Evolutionary conservation across 2,888 invertebrate species (phyloP).

Genomic region (Agrochola litura): DNA sequence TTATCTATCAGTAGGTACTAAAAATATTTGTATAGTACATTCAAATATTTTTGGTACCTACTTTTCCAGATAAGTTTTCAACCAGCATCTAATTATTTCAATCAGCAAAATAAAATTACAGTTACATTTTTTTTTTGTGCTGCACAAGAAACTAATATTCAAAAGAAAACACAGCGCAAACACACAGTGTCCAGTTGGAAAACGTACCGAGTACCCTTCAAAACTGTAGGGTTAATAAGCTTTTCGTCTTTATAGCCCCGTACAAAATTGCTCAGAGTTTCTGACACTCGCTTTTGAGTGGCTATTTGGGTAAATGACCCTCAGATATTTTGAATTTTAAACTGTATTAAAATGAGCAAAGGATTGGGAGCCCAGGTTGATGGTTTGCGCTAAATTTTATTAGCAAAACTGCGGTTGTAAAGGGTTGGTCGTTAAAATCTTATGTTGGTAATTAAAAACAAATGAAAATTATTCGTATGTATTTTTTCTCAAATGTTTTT

Average conservation of each 20-base stretch:
- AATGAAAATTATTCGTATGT: background rate
- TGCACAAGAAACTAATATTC: background rate
- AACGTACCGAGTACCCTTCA: constrained; percentile 59
- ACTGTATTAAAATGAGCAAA: constrained; percentile 78
- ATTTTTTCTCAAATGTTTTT: background rate
- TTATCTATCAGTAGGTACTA: background rate
- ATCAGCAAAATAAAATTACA: background rate
- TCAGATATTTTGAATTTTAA: constrained; percentile 79
- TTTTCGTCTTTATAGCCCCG: constrained; percentile 75
- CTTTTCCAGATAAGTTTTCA: background rate
- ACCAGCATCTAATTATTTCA: background rate
- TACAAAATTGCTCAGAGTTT: constrained; percentile 76
- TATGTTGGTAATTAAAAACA: constrained; percentile 53
- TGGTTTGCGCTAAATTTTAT: constrained; percentile 72
- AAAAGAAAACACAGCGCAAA: constrained; percentile 37
- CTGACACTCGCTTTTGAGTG: constrained; percentile 74
- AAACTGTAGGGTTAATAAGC: constrained; percentile 74
- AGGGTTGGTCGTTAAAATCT: constrained; percentile 62
- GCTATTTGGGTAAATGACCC: constrained; percentile 81
- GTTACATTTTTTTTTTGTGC: background rate
- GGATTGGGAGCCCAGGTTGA: constrained; percentile 74
- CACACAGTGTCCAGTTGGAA: constrained; percentile 68
- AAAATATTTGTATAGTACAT: background rate
- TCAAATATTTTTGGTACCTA: too few relatives aligned
- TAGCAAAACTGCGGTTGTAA: constrained; percentile 56